Evolutionary conservation across 2,888 invertebrate species (phyloP).

Genomic region (Metallyticus violacea): DNA sequence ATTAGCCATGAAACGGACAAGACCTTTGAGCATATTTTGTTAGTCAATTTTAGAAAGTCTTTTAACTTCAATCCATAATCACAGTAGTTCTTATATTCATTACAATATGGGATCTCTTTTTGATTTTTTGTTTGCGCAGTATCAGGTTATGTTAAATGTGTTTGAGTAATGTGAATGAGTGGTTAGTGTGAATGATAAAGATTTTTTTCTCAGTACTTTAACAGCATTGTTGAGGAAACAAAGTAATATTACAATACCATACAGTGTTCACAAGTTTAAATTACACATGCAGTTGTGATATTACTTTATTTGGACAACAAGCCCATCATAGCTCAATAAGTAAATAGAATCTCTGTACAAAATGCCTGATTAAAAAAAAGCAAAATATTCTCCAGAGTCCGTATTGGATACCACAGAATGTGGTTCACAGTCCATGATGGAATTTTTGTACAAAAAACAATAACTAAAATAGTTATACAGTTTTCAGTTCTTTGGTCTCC

Average conservation of each 20-base stretch:
- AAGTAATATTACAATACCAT: not conserved
- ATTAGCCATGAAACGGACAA: constrained; percentile 21
- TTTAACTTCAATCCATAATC: constrained; percentile 9
- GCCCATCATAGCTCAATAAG: constrained; percentile 20
- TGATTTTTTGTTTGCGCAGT: constrained; percentile 21
- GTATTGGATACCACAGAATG: constrained; percentile 11
- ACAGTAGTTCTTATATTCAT: constrained; percentile 2
- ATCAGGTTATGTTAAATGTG: constrained; percentile 14
- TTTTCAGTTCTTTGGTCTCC: constrained; percentile 20
- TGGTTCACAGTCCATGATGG: not conserved
- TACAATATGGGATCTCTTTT: constrained; percentile 6
- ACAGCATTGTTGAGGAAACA: constrained; percentile 4
- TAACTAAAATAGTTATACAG: constrained; percentile 18
- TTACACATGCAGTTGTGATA: not conserved
- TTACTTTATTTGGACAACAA: constrained; percentile 7
- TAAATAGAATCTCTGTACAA: constrained; percentile 25
- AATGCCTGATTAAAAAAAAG: constrained; percentile 27
- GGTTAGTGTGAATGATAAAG: not conserved
- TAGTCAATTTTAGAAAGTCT: constrained; percentile 13
- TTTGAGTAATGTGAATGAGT: constrained; percentile 16
- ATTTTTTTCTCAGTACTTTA: not conserved
- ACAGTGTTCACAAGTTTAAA: not conserved
- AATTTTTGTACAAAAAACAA: constrained; percentile 23
- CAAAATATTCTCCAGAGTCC: constrained; percentile 2
- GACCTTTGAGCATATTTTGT: constrained; percentile 23